Conservation (phyloP, 2,113 vertebrate species). For the Poeciliopsis turrubarensis region DNA sequence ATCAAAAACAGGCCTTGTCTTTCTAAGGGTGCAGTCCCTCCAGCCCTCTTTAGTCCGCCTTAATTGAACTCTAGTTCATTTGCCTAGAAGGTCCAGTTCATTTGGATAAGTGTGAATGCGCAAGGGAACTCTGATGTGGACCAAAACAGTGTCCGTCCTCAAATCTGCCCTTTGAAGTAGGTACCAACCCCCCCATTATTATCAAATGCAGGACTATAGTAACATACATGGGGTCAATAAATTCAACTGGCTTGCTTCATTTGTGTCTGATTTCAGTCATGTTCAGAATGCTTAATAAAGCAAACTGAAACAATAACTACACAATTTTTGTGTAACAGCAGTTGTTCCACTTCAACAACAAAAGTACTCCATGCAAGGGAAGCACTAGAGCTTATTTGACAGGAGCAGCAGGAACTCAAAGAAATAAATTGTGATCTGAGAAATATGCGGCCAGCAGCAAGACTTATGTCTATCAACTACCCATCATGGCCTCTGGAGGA, state of each 20-base stretch:
- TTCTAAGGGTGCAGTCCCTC: too few relatives aligned
- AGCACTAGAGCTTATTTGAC: background rate
- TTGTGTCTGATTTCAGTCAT: background rate
- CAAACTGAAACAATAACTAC: background rate
- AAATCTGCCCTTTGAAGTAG: too few relatives aligned
- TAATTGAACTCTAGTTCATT: too few relatives aligned
- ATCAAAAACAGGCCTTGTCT: too few relatives aligned
- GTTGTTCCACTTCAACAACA: background rate
- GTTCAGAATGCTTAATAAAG: background rate
- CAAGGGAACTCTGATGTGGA: too few relatives aligned
- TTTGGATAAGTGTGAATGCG: too few relatives aligned
- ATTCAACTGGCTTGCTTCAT: background rate
- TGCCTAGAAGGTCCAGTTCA: too few relatives aligned
- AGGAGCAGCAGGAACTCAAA: background rate
- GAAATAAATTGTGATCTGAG: slow-evolving; percentile 3
- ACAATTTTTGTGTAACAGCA: background rate
- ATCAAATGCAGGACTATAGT: background rate
- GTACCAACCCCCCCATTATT: background rate
- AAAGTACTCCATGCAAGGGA: background rate
- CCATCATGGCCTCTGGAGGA: background rate
- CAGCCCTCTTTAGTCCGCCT: too few relatives aligned
- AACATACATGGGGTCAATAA: background rate
- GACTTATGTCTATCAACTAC: background rate
- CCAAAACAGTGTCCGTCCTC: too few relatives aligned
- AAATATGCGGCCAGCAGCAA: background rate